Percentiles rank a stretch among this genome's conserved stretches.
Evolutionary conservation across 2,888 invertebrate genomes (phyloP).

Genomic region (Vanessa cardui): DNA sequence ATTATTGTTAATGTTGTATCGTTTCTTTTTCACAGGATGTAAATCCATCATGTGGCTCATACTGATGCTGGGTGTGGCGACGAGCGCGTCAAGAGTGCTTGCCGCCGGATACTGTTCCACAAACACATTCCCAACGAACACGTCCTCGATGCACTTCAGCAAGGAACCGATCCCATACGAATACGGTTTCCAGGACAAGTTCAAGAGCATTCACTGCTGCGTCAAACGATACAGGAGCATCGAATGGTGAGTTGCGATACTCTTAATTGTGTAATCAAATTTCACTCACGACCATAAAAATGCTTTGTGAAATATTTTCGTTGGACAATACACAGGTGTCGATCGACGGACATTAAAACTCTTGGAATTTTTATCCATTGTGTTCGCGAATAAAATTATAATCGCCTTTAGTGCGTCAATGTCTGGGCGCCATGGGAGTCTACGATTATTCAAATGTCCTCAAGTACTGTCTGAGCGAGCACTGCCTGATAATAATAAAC

Average conservation of each 20-base stretch:
- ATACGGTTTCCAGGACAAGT: slow-evolving; percentile 86
- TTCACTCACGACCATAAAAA: slow-evolving; percentile 45
- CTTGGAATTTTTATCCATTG: slow-evolving; percentile 64
- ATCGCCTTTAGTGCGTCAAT: slow-evolving; percentile 43
- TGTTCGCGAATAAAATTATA: slow-evolving; percentile 65
- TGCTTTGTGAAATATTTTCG: slow-evolving; percentile 50
- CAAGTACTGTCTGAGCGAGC: slow-evolving; percentile 4
- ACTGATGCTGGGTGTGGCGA: slow-evolving; percentile 54
- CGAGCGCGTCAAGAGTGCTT: slow-evolving; percentile 50
- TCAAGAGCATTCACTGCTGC: slow-evolving; percentile 90
- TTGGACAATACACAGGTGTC: slow-evolving; percentile 84
- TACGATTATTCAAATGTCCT: slow-evolving; percentile 35
- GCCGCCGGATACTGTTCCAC: slow-evolving; percentile 82
- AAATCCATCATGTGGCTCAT: slow-evolving; percentile 59
- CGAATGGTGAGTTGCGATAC: slow-evolving; percentile 85
- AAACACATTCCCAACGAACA: slow-evolving; percentile 82
- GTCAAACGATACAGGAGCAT: slow-evolving; percentile 89
- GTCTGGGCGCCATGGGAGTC: slow-evolving; percentile 32
- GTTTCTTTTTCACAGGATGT: slow-evolving; percentile 51
- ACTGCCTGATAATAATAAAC: not conserved
- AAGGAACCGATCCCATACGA: slow-evolving; percentile 87
- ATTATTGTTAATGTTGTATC: too few species aligned
- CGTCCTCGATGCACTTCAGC: slow-evolving; percentile 87
- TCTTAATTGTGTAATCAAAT: slow-evolving; percentile 43
- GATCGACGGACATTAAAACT: slow-evolving; percentile 64